phyloP scores from a whole-genome alignment of 2,113 vertebrate genomes.

The Columba janthina region DNA sequence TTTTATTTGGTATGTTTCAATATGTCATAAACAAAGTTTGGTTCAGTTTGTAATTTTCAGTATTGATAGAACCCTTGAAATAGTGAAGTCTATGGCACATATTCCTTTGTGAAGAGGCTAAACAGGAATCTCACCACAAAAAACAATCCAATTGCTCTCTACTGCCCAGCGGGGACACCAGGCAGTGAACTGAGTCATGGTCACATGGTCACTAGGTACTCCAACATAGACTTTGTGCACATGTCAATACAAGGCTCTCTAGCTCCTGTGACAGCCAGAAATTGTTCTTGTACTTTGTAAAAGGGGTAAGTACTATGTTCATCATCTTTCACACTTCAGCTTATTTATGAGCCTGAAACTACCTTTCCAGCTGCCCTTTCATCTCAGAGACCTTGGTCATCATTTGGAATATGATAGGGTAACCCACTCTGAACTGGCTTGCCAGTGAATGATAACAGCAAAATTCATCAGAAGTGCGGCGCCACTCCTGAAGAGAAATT shows the following conservation, averaged over 20 bases:
- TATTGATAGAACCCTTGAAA: neutral
- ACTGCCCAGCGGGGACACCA: neutral
- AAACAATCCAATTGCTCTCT: neutral
- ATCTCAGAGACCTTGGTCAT: neutral
- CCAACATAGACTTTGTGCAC: neutral
- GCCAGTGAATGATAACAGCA: neutral
- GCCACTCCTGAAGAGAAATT: neutral
- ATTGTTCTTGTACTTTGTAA: neutral
- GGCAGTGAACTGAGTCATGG: neutral
- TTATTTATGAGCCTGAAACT: neutral
- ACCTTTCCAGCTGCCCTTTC: neutral
- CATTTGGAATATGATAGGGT: neutral
- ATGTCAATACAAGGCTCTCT: neutral
- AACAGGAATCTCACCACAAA: neutral
- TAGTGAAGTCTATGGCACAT: neutral
- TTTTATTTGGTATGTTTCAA: neutral
- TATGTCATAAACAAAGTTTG: neutral
- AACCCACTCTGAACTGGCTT: neutral
- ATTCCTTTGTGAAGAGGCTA: neutral
- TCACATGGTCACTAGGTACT: neutral
- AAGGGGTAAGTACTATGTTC: neutral
- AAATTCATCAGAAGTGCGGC: neutral
- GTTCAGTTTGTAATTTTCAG: neutral
- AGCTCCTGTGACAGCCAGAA: neutral
- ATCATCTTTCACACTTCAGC: neutral